Evolutionary conservation across 2,113 vertebrate species (phyloP), one percentile per base, ranked within the genome.

Genomic region (Planiliza haematocheilus): DNA sequence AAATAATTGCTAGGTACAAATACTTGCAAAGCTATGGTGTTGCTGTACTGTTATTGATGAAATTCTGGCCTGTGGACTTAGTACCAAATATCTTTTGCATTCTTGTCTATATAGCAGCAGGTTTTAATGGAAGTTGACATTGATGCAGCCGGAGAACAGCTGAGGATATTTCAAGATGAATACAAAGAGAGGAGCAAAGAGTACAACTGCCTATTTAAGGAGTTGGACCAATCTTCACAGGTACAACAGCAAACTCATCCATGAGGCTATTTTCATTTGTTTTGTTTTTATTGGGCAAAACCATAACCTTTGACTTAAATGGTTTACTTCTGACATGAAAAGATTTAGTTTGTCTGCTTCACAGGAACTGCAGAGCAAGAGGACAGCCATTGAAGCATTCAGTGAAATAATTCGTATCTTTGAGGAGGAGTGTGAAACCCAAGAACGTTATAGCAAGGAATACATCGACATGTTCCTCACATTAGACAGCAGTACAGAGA

Each of bases 381-480:
- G 94, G 86, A 99, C 97, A 13, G 98, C 98, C 80, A 98, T 99
- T 34, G 97, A 99, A 92, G 98, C 97, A 62, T 99, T 99, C 88
- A 97, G 96, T 60, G 97, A 99, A 94, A 99, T 97, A 72, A 99
- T 99, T 90, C 97, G 97, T 83, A 98, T 99, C 93, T 99, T 99
- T 86, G 97, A 99, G 83, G 97, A 99, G 77, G 97, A 99, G 88
- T 98, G 97, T 87, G 96, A 99, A 91, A 99, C 96, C 0, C 97
- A 99, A 65, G 98, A 99, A 86, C 94, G 96, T 84, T 99, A 97
- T 91, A 99, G 97, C 94, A 99, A 99, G 82, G 97, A 99, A 83
- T 98, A 98, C 89, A 98, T 99, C 3, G 96, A 99, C 89, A 98
- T 98, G 92, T 99, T 99, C 86, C 95, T 96, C 65, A 93, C 96